phyloP scores from a whole-genome alignment of 2,888 invertebrate species.

The Agrochola lychnidis region DNA sequence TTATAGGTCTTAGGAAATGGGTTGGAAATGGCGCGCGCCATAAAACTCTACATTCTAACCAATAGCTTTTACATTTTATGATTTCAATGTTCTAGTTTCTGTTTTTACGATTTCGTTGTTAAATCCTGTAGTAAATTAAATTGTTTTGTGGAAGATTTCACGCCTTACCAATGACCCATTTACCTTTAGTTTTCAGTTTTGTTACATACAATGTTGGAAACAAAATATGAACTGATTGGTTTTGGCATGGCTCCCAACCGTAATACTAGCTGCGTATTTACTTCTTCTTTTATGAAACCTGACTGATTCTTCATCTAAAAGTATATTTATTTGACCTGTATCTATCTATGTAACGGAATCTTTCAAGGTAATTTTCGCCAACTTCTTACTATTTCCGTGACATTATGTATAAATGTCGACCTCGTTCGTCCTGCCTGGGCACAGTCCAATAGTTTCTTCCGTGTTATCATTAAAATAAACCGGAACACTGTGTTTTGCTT shows the following conservation, averaged over 20 bases:
- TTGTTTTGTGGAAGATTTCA: slow-evolving; percentile 10
- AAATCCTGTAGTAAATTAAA: background rate
- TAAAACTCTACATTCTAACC: slow-evolving; percentile 14
- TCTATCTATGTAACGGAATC: no score
- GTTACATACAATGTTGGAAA: slow-evolving; percentile 3
- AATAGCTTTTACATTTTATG: slow-evolving; percentile 12
- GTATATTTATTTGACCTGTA: background rate
- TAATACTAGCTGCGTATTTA: background rate
- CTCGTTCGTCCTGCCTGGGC: slow-evolving; percentile 41
- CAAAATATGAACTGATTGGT: background rate
- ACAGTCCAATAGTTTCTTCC: slow-evolving; percentile 53
- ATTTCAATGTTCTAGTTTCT: slow-evolving; percentile 16
- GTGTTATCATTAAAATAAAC: slow-evolving; percentile 45
- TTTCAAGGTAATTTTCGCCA: no score
- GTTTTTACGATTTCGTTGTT: slow-evolving; percentile 21
- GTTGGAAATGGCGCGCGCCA: background rate
- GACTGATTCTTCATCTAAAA: background rate
- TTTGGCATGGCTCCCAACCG: background rate
- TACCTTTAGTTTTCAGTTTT: slow-evolving; percentile 2
- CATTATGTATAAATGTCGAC: slow-evolving; percentile 23
- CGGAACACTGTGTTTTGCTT: slow-evolving; percentile 55
- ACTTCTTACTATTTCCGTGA: slow-evolving; percentile 22
- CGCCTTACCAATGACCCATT: background rate
- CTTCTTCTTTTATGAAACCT: background rate
- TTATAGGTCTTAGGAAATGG: background rate